Percentiles rank a stretch among this genome's conserved stretches.
phyloP scores from a whole-genome alignment of 2,888 invertebrate genomes.

The Cetonia aurata region DNA sequence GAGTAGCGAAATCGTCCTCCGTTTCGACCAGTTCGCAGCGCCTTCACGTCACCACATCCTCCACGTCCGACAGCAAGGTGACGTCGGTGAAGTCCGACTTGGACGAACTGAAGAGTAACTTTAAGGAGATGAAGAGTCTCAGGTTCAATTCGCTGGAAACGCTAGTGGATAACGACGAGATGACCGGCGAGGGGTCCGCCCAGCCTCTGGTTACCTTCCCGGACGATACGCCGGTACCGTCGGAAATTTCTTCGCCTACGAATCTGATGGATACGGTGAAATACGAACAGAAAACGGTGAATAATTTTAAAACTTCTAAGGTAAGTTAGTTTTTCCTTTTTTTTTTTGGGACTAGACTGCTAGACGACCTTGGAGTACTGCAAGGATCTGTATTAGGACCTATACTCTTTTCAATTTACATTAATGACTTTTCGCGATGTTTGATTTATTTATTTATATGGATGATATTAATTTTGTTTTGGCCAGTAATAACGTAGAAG shows the following conservation, averaged over 20 bases:
- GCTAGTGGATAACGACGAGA: slow-evolving; percentile 77
- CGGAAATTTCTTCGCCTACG: slow-evolving; percentile 65
- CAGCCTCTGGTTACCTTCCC: slow-evolving; percentile 87
- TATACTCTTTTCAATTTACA: no score
- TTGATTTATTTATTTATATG: no score
- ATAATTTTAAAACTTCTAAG: slow-evolving; percentile 82
- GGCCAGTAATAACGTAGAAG: no score
- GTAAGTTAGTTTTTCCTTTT: slow-evolving; percentile 59
- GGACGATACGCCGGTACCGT: slow-evolving; percentile 80
- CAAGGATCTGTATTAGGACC: no score
- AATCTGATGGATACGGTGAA: slow-evolving; percentile 74
- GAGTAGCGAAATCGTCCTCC: slow-evolving; percentile 59
- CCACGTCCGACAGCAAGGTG: slow-evolving; percentile 77
- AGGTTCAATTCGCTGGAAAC: slow-evolving; percentile 73
- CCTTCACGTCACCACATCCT: slow-evolving; percentile 66
- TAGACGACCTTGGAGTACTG: no score
- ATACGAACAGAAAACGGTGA: slow-evolving; percentile 86
- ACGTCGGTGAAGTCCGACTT: slow-evolving; percentile 86
- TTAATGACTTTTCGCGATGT: no score
- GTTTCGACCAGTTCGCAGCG: slow-evolving; percentile 66
- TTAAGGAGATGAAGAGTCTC: slow-evolving; percentile 88
- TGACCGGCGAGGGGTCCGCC: slow-evolving; percentile 63
- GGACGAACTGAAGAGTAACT: slow-evolving; percentile 83
- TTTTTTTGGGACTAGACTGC: no score
- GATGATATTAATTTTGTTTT: no score